These are phyloP conservation scores for Falco concolor DNA, from an alignment of 2,797 vertebrate genomes.

Conservation along the genomic window DNA sequence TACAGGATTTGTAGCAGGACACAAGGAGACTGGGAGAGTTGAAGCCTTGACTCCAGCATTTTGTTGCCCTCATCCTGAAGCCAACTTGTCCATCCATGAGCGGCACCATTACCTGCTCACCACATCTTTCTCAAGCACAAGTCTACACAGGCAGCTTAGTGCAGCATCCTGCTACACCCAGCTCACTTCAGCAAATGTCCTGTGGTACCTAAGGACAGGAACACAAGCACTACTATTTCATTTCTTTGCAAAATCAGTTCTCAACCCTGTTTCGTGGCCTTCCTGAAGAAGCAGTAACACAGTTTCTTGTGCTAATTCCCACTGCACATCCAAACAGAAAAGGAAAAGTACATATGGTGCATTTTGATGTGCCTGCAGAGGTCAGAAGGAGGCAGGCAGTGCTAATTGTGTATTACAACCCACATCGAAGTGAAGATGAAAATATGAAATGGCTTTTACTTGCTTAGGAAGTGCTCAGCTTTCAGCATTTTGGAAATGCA, in stretches of 20 bases:
- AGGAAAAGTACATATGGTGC: fast-evolving
- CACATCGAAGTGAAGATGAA: not conserved
- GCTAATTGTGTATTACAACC: too few species aligned
- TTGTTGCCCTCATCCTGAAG: not conserved
- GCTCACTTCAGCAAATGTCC: not conserved
- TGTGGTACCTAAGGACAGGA: not conserved
- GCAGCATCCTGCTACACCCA: not conserved
- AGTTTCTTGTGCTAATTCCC: not conserved
- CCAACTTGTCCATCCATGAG: not conserved
- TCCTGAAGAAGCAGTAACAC: not conserved
- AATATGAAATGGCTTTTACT: not conserved
- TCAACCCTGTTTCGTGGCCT: not conserved
- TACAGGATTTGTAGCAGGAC: not conserved
- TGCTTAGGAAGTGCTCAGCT: not conserved
- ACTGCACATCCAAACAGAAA: not conserved
- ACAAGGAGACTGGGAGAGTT: not conserved
- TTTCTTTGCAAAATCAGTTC: not conserved
- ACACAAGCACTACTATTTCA: not conserved
- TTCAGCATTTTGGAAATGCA: not conserved
- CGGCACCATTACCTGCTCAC: not conserved
- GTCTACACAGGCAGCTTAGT: not conserved
- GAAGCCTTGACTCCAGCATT: not conserved
- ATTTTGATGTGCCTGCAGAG: fast-evolving
- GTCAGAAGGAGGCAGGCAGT: not conserved
- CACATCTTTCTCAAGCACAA: not conserved